These are phyloP conservation scores for Epizoanthus stellaris DNA, from an alignment of 92 coral and sea anemone genomes.

Conservation along the genomic window DNA sequence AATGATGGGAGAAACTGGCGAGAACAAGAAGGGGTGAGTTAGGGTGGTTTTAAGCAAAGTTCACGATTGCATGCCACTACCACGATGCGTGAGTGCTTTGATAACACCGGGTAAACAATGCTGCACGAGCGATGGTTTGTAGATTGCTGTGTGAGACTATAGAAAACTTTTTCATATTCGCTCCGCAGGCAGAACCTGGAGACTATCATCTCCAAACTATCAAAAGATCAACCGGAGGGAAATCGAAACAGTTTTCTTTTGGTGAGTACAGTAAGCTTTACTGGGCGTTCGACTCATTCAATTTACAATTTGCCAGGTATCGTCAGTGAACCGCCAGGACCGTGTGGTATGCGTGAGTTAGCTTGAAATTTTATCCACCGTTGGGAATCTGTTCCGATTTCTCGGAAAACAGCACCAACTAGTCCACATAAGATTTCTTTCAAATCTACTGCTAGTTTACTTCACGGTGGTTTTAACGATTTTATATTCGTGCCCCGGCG, in stretches of 20 bases:
- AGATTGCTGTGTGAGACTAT: constrained; percentile 12
- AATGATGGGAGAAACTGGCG: constrained; percentile 92
- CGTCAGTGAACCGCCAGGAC: constrained; percentile 22
- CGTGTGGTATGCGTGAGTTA: constrained; percentile 36
- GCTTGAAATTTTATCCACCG: constrained; percentile 24
- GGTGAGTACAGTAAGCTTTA: constrained; percentile 70
- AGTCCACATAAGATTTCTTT: neutral
- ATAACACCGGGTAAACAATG: constrained; percentile 63
- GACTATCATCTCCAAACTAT: constrained; percentile 95
- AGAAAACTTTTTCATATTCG: constrained; percentile 43
- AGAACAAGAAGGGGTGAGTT: constrained; percentile 90
- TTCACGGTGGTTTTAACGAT: neutral
- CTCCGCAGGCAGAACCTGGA: constrained; percentile 92
- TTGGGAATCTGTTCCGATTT: neutral
- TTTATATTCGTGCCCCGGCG: constrained; percentile 23
- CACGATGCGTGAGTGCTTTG: constrained; percentile 74
- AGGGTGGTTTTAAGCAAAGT: constrained; percentile 30
- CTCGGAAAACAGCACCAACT: constrained; percentile 12
- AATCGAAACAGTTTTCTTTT: constrained; percentile 84
- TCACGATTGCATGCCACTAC: constrained; percentile 57
- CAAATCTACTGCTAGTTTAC: constrained; percentile 27
- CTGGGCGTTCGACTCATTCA: constrained; percentile 17
- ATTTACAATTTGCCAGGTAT: constrained; percentile 42
- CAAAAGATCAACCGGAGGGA: constrained; percentile 95
- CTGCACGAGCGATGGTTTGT: constrained; percentile 36